Conservation (phyloP, 2,797 vertebrate genomes). For the Cryptoblepharus egeriae region DNA sequence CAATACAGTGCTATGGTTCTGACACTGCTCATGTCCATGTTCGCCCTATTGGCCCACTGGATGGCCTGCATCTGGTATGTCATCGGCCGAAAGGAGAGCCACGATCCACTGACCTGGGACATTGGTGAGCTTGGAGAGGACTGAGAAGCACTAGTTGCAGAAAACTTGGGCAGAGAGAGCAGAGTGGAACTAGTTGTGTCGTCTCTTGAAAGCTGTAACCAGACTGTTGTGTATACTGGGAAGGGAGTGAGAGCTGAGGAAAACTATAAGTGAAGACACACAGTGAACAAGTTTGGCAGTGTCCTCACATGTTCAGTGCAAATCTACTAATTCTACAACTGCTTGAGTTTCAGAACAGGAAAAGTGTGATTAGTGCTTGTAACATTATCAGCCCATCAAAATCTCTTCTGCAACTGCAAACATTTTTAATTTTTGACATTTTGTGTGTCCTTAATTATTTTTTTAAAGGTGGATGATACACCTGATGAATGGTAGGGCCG, state of each 20-base stretch:
- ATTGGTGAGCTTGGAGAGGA: slow-evolving; percentile 83
- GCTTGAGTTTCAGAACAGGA: background rate
- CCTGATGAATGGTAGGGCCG: background rate
- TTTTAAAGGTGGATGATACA: background rate
- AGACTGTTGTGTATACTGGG: background rate
- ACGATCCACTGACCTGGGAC: slow-evolving; percentile 91
- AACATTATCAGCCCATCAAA: background rate
- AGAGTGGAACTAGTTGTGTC: background rate
- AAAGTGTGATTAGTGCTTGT: background rate
- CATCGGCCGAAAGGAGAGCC: slow-evolving; percentile 90
- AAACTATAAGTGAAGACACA: background rate
- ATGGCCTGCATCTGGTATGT: slow-evolving; percentile 97
- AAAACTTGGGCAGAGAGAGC: background rate
- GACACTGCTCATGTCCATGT: slow-evolving; percentile 94
- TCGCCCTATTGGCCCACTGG: slow-evolving; percentile 95
- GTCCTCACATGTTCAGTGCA: background rate
- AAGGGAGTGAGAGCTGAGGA: background rate
- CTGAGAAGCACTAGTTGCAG: background rate
- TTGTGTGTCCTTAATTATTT: too few relatives aligned
- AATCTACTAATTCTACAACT: background rate
- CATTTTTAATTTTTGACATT: too few relatives aligned
- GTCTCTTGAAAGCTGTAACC: background rate
- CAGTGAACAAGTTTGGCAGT: background rate
- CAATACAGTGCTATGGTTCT: slow-evolving; percentile 97
- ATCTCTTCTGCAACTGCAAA: background rate